Evolutionary conservation across 2,797 vertebrate genomes (phyloP), one percentile per base, ranked within the genome.

Genomic region (Hydrocynus forskahlii): DNA sequence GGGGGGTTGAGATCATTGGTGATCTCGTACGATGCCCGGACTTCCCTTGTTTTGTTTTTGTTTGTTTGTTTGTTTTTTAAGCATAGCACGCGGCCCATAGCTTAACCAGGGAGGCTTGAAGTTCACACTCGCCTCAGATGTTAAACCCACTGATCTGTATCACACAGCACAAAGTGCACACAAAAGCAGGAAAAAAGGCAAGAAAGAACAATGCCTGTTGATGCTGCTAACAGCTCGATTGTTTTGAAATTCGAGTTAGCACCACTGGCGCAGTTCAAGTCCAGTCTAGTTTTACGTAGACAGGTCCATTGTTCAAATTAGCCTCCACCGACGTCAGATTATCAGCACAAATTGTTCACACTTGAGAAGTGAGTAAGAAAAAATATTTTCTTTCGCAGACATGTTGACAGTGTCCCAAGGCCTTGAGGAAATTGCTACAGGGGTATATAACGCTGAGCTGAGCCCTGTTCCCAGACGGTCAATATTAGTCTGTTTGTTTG

Each of bases 401-500:
- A 57, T 82, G 81, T 86, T 85, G 81, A 86, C 85, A 85, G 76
- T 81, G n/a, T 83, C 77, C 66, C 70, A 64, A 79, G 72, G 67
- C 82, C 72, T 85, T 60, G 81, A 86, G 83, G 83, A 88, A 88
- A 88, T 84, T 83, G 81, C 82, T 86, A 74, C 54, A 81, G 67
- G 79, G 79, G 77, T 81, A 80, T 63, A 77, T 85, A 88, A 85
- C 80, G 83, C 52, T 79, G 84, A 84, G 78, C 64, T 83, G 75
- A 83, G 70, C 84, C 86, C 89, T 76, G 91, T 90, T 87, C 85
- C 87, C 86, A 91, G 89, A 92, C 91, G 88, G 90, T 92, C 93
- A 95, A 93, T 93, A 93, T 94, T 93, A 92, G 89, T 88, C 84
- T 93, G 85, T 86, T 88, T 84, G 87, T 89, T 91, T 91, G 91